Conservation (phyloP, 1,140 invertebrate species). For the Euura lappo region DNA sequence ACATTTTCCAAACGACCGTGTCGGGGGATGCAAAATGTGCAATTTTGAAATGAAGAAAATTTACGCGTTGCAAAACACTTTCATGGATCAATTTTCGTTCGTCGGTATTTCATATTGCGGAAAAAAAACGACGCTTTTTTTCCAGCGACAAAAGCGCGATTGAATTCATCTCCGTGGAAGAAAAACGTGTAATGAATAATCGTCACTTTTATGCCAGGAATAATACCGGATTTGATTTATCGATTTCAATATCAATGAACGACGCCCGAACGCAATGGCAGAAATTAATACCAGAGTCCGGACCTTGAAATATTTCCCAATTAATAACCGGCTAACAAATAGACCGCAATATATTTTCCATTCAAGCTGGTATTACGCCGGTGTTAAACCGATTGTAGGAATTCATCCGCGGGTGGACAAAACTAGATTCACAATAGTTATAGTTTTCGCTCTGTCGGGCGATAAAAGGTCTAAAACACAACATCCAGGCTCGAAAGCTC, state of each 20-base stretch:
- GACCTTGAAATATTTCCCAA: not conserved
- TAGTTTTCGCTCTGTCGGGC: not conserved
- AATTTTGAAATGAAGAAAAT: no score
- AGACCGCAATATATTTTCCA: not conserved
- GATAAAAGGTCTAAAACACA: not conserved
- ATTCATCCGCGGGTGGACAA: not conserved
- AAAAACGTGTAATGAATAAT: no score
- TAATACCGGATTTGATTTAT: not conserved
- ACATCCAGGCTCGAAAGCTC: not conserved
- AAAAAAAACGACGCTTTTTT: no score
- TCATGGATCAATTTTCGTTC: no score
- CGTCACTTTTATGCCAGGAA: no score
- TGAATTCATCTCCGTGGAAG: no score
- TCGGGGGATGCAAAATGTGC: no score
- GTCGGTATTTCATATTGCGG: no score
- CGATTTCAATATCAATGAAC: not conserved
- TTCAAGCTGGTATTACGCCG: not conserved
- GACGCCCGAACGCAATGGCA: not conserved
- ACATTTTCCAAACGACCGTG: no score
- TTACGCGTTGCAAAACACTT: no score
- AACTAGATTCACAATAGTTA: not conserved
- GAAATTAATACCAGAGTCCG: not conserved
- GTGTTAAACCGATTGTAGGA: not conserved
- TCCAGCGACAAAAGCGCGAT: no score
- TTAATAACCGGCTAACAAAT: not conserved